A percentile compares a stretch with the other conserved stretches of the same genome.
phyloP scores from a whole-genome alignment of 2,888 invertebrate species.

The Papilio elwesi region DNA sequence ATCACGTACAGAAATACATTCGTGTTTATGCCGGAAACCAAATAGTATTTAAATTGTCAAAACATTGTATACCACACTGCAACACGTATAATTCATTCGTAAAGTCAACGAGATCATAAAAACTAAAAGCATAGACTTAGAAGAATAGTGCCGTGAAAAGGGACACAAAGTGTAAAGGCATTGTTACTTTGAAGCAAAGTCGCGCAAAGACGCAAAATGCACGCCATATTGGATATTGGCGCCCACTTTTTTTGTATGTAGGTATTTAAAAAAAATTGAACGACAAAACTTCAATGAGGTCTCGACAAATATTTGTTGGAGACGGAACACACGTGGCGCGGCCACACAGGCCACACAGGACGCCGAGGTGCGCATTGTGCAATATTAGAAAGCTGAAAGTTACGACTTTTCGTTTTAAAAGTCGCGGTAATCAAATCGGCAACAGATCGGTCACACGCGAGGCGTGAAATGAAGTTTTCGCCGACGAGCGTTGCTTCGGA shows the following conservation, averaged over 20 bases:
- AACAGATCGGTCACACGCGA: constrained; percentile 66
- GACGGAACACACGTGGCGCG: constrained; percentile 71
- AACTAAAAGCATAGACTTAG: constrained; percentile 61
- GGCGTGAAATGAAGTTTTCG: constrained; percentile 75
- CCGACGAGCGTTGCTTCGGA: constrained; percentile 53
- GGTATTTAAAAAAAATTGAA: constrained; percentile 56
- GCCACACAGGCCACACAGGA: constrained; percentile 83
- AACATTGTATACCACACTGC: constrained; percentile 63
- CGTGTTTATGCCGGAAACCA: constrained; percentile 39
- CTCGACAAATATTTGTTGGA: constrained; percentile 77
- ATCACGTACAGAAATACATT: no score
- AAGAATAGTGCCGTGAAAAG: constrained; percentile 59
- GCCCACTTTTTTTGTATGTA: constrained; percentile 60
- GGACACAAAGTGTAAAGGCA: constrained; percentile 57
- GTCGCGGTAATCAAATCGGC: constrained; percentile 69
- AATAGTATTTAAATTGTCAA: constrained; percentile 62
- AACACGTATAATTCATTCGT: constrained; percentile 76
- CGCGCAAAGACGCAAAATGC: constrained; percentile 52
- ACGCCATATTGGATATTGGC: constrained; percentile 53
- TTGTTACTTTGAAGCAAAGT: constrained; percentile 53
- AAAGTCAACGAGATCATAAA: constrained; percentile 71
- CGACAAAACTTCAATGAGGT: constrained; percentile 76
- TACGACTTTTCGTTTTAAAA: constrained; percentile 67
- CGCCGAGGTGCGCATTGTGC: constrained; percentile 66
- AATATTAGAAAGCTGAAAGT: constrained; percentile 67